A percentile compares a stretch with the other conserved stretches of the same genome.
phyloP scores from a whole-genome alignment of 1,140 invertebrate genomes.

The Stenopsyche tienmushanensis region DNA sequence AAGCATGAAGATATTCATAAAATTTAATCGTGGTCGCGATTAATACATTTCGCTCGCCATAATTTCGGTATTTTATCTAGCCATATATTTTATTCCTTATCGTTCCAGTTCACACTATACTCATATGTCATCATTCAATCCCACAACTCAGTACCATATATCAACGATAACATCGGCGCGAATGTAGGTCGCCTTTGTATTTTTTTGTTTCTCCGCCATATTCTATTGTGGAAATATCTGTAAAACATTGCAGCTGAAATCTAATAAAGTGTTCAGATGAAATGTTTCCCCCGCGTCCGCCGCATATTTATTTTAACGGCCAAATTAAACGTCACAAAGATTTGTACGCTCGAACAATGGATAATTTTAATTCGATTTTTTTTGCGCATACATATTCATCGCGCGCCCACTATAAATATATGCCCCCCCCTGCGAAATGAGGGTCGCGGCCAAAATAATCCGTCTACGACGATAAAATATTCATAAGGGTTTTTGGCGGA shows the following conservation, averaged over 20 bases:
- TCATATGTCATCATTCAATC: background rate
- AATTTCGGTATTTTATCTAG: background rate
- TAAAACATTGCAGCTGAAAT: background rate
- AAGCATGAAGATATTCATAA: too few relatives aligned
- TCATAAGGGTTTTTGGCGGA: constrained; percentile 12
- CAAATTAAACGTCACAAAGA: constrained; percentile 21
- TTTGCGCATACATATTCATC: constrained; percentile 23
- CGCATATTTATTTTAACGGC: background rate
- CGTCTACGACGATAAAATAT: constrained; percentile 8
- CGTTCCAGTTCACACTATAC: background rate
- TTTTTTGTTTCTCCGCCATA: background rate
- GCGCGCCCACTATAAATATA: constrained; percentile 12
- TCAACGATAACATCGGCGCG: background rate
- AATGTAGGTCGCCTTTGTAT: background rate
- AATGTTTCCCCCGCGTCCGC: background rate
- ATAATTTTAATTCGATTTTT: constrained; percentile 16
- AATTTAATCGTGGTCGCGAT: too few relatives aligned
- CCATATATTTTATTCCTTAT: background rate
- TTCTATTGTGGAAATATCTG: background rate
- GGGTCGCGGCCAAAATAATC: constrained; percentile 12
- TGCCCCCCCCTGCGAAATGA: background rate
- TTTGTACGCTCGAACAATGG: constrained; percentile 21
- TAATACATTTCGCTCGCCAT: background rate
- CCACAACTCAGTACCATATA: background rate
- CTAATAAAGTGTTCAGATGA: background rate